Evolutionary conservation across 2,797 vertebrate genomes (phyloP).

Genomic region (Pipistrellus kuhlii): DNA sequence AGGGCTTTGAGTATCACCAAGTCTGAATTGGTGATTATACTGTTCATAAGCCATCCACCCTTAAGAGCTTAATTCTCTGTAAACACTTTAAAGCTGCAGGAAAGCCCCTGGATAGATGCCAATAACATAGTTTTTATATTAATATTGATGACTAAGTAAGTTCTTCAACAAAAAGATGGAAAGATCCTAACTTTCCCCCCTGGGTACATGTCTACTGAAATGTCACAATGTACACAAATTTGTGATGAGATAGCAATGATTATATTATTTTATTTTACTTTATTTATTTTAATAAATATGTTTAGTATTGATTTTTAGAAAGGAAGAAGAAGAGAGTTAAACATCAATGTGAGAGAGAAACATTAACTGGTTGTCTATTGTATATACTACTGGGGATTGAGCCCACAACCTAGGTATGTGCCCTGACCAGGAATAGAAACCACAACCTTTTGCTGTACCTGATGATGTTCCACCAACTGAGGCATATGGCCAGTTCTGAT

Average conservation of each 20-base stretch:
- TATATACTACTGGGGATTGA: neutral
- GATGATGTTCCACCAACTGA: neutral
- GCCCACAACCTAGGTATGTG: neutral
- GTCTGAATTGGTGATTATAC: neutral
- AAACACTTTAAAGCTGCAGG: neutral
- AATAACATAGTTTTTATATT: neutral
- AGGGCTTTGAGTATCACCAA: neutral
- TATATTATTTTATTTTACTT: neutral
- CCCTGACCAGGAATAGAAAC: neutral
- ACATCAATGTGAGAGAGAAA: neutral
- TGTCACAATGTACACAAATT: neutral
- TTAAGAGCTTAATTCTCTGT: neutral
- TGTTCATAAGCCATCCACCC: neutral
- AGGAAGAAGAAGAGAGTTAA: neutral
- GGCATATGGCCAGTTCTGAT: neutral
- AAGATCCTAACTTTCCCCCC: neutral
- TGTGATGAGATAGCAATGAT: neutral
- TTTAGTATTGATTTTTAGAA: neutral
- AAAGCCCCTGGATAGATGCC: neutral
- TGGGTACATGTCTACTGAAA: neutral
- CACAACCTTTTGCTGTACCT: neutral
- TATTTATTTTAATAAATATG: neutral
- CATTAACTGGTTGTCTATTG: neutral
- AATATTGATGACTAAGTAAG: slow-evolving; percentile 3
- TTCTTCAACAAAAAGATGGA: slow-evolving; percentile 13